Conservation (phyloP, 1,140 invertebrate species). For the Heliconius melpomene region DNA sequence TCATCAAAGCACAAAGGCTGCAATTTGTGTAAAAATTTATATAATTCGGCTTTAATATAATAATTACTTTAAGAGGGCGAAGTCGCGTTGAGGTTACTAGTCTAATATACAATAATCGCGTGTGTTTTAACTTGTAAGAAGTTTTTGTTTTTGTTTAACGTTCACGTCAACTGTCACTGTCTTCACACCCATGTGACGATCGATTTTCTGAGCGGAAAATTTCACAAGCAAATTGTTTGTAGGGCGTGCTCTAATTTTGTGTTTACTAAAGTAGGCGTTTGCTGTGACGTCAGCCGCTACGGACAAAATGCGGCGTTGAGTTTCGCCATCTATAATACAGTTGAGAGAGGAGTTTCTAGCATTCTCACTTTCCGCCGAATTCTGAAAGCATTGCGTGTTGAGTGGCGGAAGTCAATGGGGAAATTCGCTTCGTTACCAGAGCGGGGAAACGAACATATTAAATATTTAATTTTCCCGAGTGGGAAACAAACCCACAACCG, state of each 20-base stretch:
- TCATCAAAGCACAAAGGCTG: no score
- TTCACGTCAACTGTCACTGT: not conserved
- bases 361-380: not conserved
- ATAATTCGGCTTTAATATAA: no score
- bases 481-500: not conserved
- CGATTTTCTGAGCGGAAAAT: constrained; percentile 12
- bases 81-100: no score
- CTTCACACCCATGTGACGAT: constrained; percentile 4
- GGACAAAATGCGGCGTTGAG: no score
- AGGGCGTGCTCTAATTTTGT: constrained; percentile 1
- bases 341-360: no score
- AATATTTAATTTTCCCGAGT: no score
- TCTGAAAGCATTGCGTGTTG: not conserved
- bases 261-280: not conserved
- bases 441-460: no score
- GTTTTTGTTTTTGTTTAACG: not conserved
- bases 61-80: no score
- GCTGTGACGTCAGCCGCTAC: not conserved
- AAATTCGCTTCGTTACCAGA: no score
- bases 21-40: no score
- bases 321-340: no score
- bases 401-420: not conserved
- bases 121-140: not conserved
- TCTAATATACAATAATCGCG: no score
- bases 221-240: not conserved